Evolutionary conservation across 2,113 vertebrate species (phyloP).

Genomic region (Castor canadensis): DNA sequence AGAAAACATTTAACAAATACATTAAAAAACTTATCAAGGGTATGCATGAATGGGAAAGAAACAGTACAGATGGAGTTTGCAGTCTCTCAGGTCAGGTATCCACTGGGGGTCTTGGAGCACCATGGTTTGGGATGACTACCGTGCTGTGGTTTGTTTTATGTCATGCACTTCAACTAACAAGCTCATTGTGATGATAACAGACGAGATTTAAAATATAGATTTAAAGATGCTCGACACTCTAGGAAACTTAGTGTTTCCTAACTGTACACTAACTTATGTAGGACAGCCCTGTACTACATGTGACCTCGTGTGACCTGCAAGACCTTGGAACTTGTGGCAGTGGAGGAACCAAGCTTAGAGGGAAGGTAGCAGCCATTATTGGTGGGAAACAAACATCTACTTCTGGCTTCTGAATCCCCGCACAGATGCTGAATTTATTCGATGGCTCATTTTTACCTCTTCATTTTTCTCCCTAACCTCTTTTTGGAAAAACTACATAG

Average conservation of each 20-base stretch:
- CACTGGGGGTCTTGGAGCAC: background rate
- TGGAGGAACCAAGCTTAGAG: background rate
- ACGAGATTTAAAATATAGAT: background rate
- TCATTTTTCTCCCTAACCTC: background rate
- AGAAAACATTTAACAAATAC: too few relatives aligned
- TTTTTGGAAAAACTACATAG: background rate
- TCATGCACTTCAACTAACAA: fast-evolving
- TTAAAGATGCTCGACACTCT: too few relatives aligned
- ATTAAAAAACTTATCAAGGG: too few relatives aligned
- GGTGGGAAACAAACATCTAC: background rate
- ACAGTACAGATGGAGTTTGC: background rate
- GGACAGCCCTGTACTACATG: fast-evolving
- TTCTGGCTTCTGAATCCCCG: background rate
- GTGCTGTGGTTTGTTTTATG: fast-evolving
- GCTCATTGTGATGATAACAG: fast-evolving
- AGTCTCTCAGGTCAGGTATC: too few relatives aligned
- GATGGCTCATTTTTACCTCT: background rate
- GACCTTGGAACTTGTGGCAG: fast-evolving
- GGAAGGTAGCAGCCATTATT: background rate
- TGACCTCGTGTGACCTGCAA: background rate
- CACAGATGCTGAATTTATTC: background rate
- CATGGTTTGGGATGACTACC: too few relatives aligned
- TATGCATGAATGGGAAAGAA: background rate
- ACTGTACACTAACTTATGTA: too few relatives aligned
- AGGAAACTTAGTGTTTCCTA: background rate